These are phyloP conservation scores for Empidonax traillii DNA, from an alignment of 2,113 vertebrate species.

Conservation along the genomic window DNA sequence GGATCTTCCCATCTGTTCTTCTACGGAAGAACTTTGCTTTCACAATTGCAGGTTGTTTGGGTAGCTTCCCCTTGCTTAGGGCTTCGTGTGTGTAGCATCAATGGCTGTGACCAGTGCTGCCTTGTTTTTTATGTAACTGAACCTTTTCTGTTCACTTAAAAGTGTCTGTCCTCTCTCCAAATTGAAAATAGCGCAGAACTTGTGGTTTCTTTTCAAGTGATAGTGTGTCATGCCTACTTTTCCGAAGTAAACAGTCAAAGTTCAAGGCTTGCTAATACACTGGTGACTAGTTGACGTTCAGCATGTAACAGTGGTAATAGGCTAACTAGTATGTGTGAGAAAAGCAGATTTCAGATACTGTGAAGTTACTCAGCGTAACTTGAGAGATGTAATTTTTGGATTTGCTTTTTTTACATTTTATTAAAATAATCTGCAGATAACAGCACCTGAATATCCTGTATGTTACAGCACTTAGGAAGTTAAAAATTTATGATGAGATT, in stretches of 20 bases:
- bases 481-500: not conserved
- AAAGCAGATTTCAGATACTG: not conserved
- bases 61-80: constrained; percentile 84
- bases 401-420: not conserved
- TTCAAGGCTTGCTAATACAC: not conserved
- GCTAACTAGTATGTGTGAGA: not conserved
- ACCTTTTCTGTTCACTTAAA: constrained; percentile 80
- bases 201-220: constrained; percentile 82
- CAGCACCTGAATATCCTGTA: not conserved
- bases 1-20: constrained; percentile 83
- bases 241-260: constrained; percentile 77
- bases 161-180: constrained; percentile 84
- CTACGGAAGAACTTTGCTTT: constrained; percentile 89
- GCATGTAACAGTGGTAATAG: not conserved
- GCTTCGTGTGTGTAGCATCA: constrained; percentile 82
- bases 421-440: not conserved
- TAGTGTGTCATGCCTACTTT: constrained; percentile 88
- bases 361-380: not conserved
- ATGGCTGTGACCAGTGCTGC: constrained; percentile 79
- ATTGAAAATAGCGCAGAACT: constrained; percentile 84
- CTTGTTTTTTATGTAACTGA: constrained; percentile 79
- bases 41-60: constrained; percentile 83
- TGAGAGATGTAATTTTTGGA: not conserved
- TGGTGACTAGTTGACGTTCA: not conserved
- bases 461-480: not conserved